Evolutionary conservation across 2,888 invertebrate species (phyloP).

Genomic region (Dasysyrphus albostriatus): DNA sequence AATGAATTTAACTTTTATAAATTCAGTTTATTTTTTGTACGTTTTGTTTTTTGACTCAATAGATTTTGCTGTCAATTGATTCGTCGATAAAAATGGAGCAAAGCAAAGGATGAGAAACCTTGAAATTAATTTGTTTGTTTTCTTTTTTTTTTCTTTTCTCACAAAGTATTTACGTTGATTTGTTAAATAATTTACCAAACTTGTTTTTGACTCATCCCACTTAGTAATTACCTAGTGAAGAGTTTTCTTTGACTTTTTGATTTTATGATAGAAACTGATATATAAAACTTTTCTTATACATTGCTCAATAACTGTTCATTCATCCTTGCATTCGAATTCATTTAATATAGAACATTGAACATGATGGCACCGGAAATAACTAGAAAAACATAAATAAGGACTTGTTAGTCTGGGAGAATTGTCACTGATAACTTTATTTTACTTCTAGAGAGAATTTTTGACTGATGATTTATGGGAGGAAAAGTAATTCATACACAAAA

Average conservation of each 20-base stretch:
- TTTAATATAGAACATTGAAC: background rate
- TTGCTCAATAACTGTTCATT: too few species aligned
- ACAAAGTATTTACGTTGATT: conserved; percentile 12
- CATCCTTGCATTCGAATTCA: background rate
- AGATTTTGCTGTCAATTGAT: conserved; percentile 37
- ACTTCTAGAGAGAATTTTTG: too few species aligned
- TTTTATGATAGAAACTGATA: background rate
- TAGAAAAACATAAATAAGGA: background rate
- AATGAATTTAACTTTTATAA: conserved; percentile 56
- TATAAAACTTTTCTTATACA: background rate
- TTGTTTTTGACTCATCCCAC: conserved; percentile 7
- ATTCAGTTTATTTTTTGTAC: conserved; percentile 22
- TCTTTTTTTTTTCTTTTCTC: background rate
- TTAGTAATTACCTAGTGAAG: background rate
- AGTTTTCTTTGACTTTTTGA: conserved; percentile 11
- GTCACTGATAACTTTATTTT: too few species aligned
- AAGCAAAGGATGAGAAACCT: conserved; percentile 36
- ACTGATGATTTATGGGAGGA: too few species aligned
- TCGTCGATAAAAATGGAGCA: conserved; percentile 26
- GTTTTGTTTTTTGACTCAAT: background rate
- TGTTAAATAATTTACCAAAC: conserved; percentile 8
- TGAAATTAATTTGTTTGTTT: conserved; percentile 59
- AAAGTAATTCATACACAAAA: too few species aligned
- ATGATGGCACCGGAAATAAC: background rate
- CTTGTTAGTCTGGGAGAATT: too few species aligned